Evolutionary conservation across 2,797 vertebrate genomes (phyloP), one percentile per base, ranked within the genome.

Genomic region (Gymnoscopelus braueri): DNA sequence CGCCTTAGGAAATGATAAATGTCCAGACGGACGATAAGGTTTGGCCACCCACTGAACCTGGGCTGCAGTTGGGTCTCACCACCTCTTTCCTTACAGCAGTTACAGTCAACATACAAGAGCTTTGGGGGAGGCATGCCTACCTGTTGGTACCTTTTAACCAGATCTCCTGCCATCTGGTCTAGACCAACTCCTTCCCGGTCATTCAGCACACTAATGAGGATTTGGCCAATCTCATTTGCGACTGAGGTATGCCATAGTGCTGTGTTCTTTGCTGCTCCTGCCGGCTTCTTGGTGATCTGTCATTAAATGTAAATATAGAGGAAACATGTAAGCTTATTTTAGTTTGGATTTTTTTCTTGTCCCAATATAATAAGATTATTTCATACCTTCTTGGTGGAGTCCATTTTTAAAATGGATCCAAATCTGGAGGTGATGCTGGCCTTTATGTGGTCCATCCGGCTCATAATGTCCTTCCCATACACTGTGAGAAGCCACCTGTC

Each of bases 251-350:
- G 9, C 65, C 69, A 81, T 0, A 48, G 19, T 13, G 62, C 69
- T 3, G 69, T 72, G 5, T 72, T 69, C 54, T 54, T 48, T 19
- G 12, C 65, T 13, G 19, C 9, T 1, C 75, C 69, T 55, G 75
- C 32, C 68, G 78, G 57, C 47, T 75, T 78, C 60, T 64, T 73
- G 19, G 70, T 69, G 47, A 73, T 71, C 66, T 73, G 60, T 10
- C 62, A 73, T 61, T 15, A 9, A 26, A 32, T 32, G 4, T 32
- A 32, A 5, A 32, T 15, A 32, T 13, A 50, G 51, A 29, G 48
- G 14, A 14, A 2, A 48, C 3, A 50, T 23, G 4, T 48, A 10
- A 47, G n/a, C 1, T 7, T 19, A 32, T 32, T 32, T 32, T 4
- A 32, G 32, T 5, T 32, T 32, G 32, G 32, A 32, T 32, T 4